Evolutionary conservation across 2,888 invertebrate species (phyloP), one percentile per base, ranked within the genome.

Genomic region (Carterocephalus palaemon): DNA sequence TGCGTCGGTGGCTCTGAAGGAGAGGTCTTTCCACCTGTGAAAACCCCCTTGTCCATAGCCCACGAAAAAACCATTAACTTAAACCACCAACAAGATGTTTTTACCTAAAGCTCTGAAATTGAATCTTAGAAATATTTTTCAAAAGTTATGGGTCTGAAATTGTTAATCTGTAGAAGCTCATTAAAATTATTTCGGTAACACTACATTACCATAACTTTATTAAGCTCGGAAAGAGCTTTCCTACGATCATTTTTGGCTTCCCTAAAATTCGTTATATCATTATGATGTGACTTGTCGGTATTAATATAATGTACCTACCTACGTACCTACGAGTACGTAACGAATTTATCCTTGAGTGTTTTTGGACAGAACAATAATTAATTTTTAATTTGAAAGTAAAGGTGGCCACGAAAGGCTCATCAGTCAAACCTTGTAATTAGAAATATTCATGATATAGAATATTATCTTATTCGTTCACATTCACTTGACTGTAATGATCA

Each of bases 141-240:
- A 19, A 24, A 10, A 26, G 4, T 12, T 26, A 5, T 26, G 5
- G 5, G 24, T 12, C 12, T 26, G 24, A 26, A 26, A 26, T 26
- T 12, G 2, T 12, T 26, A 6, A 26, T 10, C 12, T 2, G 10
- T 10, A 12, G 5, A 24, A 26, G 24, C 10, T 26, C 24, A 26
- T 26, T 26, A 12, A 12, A 26, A 26, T 26, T 26, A 26, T 26
- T 12, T 26, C 24, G 24, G 10, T 26, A 26, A 26, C 12, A 26
- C 24, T 12, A 10, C 24, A 26, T 26, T 26, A 26, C 10, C 4
- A 26, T 26, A 26, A 26, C 24, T 26, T 26, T 26, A 12, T 26
- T 26, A 26, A 26, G 24, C 24, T 33, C 7, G 16, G 32, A 24
- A 33, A 34, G 13, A 20, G 29, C 28, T 39, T 28, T 39, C 5